These are phyloP conservation scores for Drosophila insularis DNA, from an alignment of 1,140 invertebrate species.

Conservation along the genomic window DNA sequence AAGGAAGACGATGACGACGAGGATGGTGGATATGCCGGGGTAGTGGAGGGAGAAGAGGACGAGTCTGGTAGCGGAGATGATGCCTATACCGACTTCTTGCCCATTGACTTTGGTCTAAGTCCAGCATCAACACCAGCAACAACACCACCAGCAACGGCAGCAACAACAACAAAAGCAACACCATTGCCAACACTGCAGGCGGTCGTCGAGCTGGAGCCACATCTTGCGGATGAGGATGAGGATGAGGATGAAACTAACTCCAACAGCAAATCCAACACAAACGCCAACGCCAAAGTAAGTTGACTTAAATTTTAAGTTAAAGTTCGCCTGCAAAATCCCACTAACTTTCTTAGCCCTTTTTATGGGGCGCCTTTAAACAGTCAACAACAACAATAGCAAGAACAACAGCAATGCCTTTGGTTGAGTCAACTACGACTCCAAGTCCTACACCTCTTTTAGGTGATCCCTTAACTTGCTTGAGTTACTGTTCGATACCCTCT, in stretches of 20 bases:
- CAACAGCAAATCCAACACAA: neutral
- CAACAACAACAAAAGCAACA: conserved; percentile 5
- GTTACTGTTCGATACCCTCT: conserved; percentile 7
- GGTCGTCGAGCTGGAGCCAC: conserved; percentile 44
- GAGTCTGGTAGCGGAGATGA: conserved; percentile 42
- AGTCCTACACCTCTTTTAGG: neutral
- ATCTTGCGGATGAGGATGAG: conserved; percentile 14
- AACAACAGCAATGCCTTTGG: neutral
- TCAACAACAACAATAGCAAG: neutral
- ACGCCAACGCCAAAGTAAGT: conserved; percentile 17
- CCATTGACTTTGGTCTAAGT: conserved; percentile 53
- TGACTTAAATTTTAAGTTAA: conserved; percentile 1
- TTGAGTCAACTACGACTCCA: neutral
- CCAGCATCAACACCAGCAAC: conserved; percentile 15
- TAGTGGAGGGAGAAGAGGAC: conserved; percentile 21
- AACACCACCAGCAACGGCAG: neutral
- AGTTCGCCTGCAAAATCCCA: conserved; percentile 11
- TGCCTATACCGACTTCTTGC: conserved; percentile 53
- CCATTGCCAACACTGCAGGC: conserved; percentile 25
- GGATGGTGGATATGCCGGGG: neutral
- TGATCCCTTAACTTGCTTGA: neutral
- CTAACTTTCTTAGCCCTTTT: conserved; percentile 11
- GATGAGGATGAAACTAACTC: conserved; percentile 13
- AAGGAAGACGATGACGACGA: conserved; percentile 3
- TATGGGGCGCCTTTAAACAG: conserved; percentile 12